phyloP scores from a whole-genome alignment of 1,140 invertebrate genomes.

The Lanistes nyassanus region DNA sequence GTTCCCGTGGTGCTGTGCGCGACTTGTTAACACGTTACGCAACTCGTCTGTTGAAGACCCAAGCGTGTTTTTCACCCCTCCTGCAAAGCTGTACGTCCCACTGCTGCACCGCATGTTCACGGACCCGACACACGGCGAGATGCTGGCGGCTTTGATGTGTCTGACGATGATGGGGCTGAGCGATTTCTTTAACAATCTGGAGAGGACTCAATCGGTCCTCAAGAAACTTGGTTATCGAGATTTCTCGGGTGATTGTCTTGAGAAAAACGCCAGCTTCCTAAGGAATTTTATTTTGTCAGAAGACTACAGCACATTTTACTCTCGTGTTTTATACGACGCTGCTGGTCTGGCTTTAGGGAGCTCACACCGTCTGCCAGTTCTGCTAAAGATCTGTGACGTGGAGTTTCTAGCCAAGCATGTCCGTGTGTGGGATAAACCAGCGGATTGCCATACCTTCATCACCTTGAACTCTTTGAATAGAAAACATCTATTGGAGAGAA shows the following conservation, averaged over 20 bases:
- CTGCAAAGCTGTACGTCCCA: background rate
- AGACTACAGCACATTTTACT: background rate
- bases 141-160: background rate
- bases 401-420: background rate
- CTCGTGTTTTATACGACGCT: background rate
- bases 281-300: background rate
- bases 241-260: background rate
- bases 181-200: background rate
- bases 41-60: background rate
- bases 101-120: conserved; percentile 1
- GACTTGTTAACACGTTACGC: background rate
- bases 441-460: background rate
- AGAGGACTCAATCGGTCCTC: background rate
- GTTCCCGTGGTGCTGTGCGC: background rate
- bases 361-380: background rate
- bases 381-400: background rate
- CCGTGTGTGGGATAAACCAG: background rate
- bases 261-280: background rate
- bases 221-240: background rate
- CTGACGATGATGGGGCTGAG: background rate
- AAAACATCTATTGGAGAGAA: background rate
- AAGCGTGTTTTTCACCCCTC: background rate
- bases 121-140: background rate
- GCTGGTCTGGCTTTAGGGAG: conserved; percentile 10
- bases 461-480: background rate